Evolutionary conservation across 2,113 vertebrate species (phyloP).

Genomic region (Callionymus lyra): DNA sequence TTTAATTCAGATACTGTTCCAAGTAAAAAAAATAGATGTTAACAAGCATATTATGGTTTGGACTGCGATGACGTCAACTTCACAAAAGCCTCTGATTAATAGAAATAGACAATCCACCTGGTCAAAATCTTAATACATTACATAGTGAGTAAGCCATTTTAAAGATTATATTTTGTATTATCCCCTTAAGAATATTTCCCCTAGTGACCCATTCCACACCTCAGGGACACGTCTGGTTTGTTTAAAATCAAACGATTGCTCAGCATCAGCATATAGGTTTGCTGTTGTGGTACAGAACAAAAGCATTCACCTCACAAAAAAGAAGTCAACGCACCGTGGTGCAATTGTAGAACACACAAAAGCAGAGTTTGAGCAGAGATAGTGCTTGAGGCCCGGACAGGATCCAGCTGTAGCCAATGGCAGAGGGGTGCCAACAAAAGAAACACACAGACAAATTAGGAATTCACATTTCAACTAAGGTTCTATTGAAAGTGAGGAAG

Average conservation of each 20-base stretch:
- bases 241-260: constrained; percentile 13
- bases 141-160: too few relatives aligned
- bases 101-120: too few relatives aligned
- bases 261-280: constrained; percentile 27
- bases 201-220: constrained; percentile 1
- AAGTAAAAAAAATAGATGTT: too few relatives aligned
- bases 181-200: constrained; percentile 1
- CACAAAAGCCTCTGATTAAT: too few relatives aligned
- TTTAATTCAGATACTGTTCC: too few relatives aligned
- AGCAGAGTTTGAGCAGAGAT: constrained; percentile 28
- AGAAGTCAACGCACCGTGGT: constrained; percentile 34
- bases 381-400: constrained; percentile 15
- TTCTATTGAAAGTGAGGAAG: too few relatives aligned
- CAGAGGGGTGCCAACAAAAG: not conserved
- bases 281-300: constrained; percentile 25
- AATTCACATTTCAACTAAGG: too few relatives aligned
- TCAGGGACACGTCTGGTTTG: constrained; percentile 8
- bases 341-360: constrained; percentile 25
- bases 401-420: constrained; percentile 1
- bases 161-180: too few relatives aligned
- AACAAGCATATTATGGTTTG: too few relatives aligned
- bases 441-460: too few relatives aligned
- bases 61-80: too few relatives aligned
- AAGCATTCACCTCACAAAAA: constrained; percentile 37
- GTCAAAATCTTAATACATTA: too few relatives aligned